A percentile compares a stretch with the other conserved stretches of the same genome.
phyloP scores from a whole-genome alignment of 2,113 vertebrate species.

The Galbula dea region DNA sequence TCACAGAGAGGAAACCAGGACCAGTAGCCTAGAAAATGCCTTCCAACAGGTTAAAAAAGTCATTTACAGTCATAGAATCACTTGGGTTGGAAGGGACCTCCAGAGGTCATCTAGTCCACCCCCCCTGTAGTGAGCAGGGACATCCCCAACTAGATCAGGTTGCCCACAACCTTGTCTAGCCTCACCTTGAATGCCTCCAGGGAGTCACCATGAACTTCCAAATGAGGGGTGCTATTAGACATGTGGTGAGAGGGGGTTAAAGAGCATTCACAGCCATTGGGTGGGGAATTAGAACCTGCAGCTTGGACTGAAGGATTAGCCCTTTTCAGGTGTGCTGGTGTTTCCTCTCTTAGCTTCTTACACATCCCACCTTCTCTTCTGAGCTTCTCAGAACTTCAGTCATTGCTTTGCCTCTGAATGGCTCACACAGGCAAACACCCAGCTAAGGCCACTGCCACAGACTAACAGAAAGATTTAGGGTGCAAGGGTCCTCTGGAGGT shows the following conservation, averaged over 20 bases:
- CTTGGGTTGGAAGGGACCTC: too few species aligned
- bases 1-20: background rate
- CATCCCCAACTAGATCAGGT: too few species aligned
- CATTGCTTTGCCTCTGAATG: background rate
- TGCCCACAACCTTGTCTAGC: too few species aligned
- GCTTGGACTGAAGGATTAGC: background rate
- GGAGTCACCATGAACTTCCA: background rate
- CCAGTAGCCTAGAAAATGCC: background rate
- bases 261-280: background rate
- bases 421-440: background rate
- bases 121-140: too few species aligned
- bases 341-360: background rate
- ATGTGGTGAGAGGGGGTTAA: background rate
- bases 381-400: background rate
- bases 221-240: background rate
- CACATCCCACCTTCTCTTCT: background rate
- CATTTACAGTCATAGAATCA: background rate
- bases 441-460: background rate
- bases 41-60: background rate
- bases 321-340: background rate
- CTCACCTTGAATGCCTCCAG: too few species aligned
- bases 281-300: background rate
- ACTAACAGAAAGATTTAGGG: background rate
- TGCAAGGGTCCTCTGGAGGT: background rate
- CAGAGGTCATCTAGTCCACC: too few species aligned